Percentiles rank a stretch among this genome's conserved stretches.
These are phyloP conservation scores for Trinectes maculatus DNA, from an alignment of 2,113 vertebrate species.

Conservation along the genomic window DNA sequence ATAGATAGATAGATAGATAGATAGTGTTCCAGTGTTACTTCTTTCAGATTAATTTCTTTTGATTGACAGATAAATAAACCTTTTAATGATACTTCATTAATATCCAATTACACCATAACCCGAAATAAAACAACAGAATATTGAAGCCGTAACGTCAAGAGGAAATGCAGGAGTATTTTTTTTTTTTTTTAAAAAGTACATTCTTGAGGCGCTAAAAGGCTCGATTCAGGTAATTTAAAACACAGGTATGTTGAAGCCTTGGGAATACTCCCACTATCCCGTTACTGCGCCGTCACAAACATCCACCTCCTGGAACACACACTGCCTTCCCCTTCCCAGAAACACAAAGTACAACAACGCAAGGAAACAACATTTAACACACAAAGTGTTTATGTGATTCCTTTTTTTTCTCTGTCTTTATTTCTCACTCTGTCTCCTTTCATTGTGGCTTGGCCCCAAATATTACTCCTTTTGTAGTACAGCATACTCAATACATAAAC, in stretches of 20 bases:
- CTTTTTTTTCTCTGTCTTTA: slow-evolving; percentile 2
- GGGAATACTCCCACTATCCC: slow-evolving; percentile 37
- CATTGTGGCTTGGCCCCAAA: slow-evolving; percentile 48
- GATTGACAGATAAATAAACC: too few species aligned
- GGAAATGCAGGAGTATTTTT: slow-evolving; percentile 29
- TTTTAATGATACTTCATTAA: slow-evolving; percentile 37
- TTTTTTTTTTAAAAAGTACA: too few species aligned
- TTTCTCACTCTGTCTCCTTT: slow-evolving; percentile 34
- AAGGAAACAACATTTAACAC: slow-evolving; percentile 54
- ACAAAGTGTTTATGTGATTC: slow-evolving; percentile 38
- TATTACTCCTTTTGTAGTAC: slow-evolving; percentile 57
- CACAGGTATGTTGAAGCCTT: slow-evolving; percentile 50
- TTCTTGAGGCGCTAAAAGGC: slow-evolving; percentile 47
- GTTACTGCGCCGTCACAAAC: too few species aligned
- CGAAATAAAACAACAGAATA: slow-evolving; percentile 16
- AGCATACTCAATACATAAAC: slow-evolving; percentile 63
- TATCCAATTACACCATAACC: slow-evolving; percentile 34
- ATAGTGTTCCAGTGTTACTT: too few species aligned
- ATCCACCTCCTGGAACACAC: slow-evolving; percentile 1
- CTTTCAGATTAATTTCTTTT: too few species aligned
- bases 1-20: too few species aligned
- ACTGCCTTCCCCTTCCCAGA: slow-evolving; percentile 24
- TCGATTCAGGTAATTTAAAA: slow-evolving; percentile 52
- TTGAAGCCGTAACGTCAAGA: slow-evolving; percentile 25
- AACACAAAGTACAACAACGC: slow-evolving; percentile 35